These are phyloP conservation scores for Papilio gigon DNA, from an alignment of 2,888 invertebrate genomes.

Conservation along the genomic window DNA sequence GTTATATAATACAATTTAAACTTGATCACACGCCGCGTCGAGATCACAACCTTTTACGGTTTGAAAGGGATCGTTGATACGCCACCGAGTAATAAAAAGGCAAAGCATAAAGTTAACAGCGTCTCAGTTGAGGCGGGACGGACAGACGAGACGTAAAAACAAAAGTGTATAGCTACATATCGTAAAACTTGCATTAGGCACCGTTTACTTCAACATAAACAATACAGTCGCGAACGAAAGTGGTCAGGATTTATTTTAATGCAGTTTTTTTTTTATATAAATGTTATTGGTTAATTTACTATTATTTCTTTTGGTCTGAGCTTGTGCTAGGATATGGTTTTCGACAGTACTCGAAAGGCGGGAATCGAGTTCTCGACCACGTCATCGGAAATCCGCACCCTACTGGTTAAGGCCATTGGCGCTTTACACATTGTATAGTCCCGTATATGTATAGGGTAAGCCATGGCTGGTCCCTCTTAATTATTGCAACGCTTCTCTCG, in stretches of 20 bases:
- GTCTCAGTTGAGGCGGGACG: constrained; percentile 49
- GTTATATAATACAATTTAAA: constrained; percentile 31
- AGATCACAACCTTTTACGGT: constrained; percentile 41
- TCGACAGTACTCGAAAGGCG: too few species aligned
- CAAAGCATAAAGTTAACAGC: constrained; percentile 52
- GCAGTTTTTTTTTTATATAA: background rate
- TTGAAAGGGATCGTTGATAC: constrained; percentile 37
- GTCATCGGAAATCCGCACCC: too few species aligned
- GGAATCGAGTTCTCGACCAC: too few species aligned
- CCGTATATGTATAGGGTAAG: too few species aligned
- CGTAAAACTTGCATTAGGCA: constrained; percentile 61
- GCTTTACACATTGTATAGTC: too few species aligned
- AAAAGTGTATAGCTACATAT: constrained; percentile 53
- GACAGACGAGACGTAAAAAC: constrained; percentile 53
- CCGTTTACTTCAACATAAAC: constrained; percentile 53
- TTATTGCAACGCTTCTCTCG: background rate
- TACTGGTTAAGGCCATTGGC: too few species aligned
- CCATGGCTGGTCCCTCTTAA: too few species aligned
- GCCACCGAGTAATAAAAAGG: constrained; percentile 48
- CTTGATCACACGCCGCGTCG: constrained; percentile 13
- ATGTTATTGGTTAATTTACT: too few species aligned
- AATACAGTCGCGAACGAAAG: constrained; percentile 45
- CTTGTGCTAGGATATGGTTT: too few species aligned
- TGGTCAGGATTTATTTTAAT: background rate
- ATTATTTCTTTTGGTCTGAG: too few species aligned